Evolutionary conservation across 1,140 invertebrate genomes (phyloP).

Genomic region (Penaeus vannamei): DNA sequence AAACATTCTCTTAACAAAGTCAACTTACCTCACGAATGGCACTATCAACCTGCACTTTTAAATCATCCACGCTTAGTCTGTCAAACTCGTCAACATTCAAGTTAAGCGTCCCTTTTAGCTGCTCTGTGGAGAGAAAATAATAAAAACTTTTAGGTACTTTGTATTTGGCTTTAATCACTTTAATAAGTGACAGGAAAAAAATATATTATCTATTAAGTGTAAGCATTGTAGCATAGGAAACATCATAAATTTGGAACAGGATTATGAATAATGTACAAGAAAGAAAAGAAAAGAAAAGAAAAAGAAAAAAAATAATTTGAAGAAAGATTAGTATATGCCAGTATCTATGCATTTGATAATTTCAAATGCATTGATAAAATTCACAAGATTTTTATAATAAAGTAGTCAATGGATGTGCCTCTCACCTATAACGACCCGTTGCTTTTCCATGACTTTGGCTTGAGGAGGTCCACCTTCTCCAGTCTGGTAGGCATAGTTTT

Average conservation of each 20-base stretch:
- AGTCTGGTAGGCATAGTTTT: slow-evolving; percentile 93
- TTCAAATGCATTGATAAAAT: too few species aligned
- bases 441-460: slow-evolving; percentile 86
- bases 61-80: slow-evolving; percentile 74
- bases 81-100: slow-evolving; percentile 77
- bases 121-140: slow-evolving; percentile 71
- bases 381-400: too few species aligned
- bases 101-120: slow-evolving; percentile 76
- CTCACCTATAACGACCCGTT: slow-evolving; percentile 86
- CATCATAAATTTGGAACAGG: too few species aligned
- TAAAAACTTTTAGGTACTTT: slow-evolving; percentile 68
- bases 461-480: slow-evolving; percentile 86
- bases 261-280: too few species aligned
- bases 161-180: neutral
- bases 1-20: too few species aligned
- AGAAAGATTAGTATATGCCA: too few species aligned
- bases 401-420: slow-evolving; percentile 26
- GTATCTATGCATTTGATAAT: too few species aligned
- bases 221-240: neutral
- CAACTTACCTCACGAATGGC: slow-evolving; percentile 75
- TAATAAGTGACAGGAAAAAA: neutral
- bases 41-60: slow-evolving; percentile 75
- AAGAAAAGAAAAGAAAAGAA: too few species aligned
- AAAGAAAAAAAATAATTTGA: too few species aligned
- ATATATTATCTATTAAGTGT: neutral